These are phyloP conservation scores for Albula glossodonta DNA, from an alignment of 2,113 vertebrate genomes.

Conservation along the genomic window DNA sequence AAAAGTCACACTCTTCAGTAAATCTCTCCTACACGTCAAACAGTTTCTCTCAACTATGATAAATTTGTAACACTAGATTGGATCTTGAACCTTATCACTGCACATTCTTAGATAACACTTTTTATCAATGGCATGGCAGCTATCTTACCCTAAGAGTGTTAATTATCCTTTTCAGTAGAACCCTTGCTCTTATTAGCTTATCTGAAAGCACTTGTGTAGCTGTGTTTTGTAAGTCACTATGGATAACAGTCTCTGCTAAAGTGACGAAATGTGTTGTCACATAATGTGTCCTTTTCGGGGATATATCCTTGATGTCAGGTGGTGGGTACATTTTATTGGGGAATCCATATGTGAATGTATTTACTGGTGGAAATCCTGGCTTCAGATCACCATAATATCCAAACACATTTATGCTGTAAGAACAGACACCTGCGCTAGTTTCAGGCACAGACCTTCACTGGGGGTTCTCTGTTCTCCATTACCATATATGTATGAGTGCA, in stretches of 20 bases:
- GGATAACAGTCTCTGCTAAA: too few species aligned
- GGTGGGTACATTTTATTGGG: background rate
- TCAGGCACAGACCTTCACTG: background rate
- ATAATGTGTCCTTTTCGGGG: too few species aligned
- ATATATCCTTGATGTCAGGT: background rate
- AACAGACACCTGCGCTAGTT: background rate
- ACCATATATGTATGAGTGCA: background rate
- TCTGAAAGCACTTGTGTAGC: background rate
- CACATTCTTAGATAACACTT: background rate
- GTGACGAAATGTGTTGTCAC: too few species aligned
- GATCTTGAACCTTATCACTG: background rate
- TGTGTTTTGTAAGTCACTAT: too few species aligned
- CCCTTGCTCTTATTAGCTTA: background rate
- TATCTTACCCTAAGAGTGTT: background rate
- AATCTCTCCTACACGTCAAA: background rate
- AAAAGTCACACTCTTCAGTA: slow-evolving; percentile 24
- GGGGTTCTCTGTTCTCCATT: background rate
- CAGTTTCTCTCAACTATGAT: background rate
- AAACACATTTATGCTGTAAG: background rate
- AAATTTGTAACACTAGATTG: background rate
- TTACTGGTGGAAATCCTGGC: background rate
- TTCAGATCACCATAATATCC: background rate
- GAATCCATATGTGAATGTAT: background rate
- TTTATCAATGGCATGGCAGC: background rate
- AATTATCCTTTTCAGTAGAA: background rate